A percentile compares a stretch with the other conserved stretches of the same genome.
Conservation (phyloP, 1,140 invertebrate species). For the Calephelis nemesis region DNA sequence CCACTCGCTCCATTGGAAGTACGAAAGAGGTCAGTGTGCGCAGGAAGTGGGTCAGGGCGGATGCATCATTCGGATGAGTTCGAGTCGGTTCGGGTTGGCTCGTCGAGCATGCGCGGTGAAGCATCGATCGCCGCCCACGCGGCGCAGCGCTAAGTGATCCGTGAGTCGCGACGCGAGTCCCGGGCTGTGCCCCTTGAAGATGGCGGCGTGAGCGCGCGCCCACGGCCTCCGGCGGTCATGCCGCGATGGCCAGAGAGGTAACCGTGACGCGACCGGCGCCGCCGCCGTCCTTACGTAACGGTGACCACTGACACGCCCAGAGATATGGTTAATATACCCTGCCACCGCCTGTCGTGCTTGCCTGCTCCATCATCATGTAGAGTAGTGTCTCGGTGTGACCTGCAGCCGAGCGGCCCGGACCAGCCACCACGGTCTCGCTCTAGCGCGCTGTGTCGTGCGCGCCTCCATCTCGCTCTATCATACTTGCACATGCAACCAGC, state of each 20-base stretch:
- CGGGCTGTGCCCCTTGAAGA: conserved; percentile 66
- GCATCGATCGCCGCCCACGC: conserved; percentile 70
- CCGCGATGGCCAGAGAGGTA: conserved; percentile 80
- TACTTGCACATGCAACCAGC: conserved; percentile 59
- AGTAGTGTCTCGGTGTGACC: conserved; percentile 23
- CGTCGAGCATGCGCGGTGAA: conserved; percentile 57
- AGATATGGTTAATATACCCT: conserved; percentile 51
- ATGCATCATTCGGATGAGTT: conserved; percentile 43
- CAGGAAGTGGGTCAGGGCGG: conserved; percentile 67
- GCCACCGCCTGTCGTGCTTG: conserved; percentile 27
- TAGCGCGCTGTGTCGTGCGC: conserved; percentile 35
- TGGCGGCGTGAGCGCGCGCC: conserved; percentile 75
- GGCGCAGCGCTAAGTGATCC: conserved; percentile 58
- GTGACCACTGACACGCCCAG: conserved; percentile 48
- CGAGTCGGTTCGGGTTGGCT: conserved; percentile 40
- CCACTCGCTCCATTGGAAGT: conserved; percentile 48
- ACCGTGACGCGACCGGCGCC: conserved; percentile 53
- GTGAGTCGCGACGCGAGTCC: conserved; percentile 64
- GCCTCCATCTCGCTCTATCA: conserved; percentile 54
- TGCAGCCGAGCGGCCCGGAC: conserved; percentile 23
- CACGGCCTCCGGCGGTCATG: conserved; percentile 77
- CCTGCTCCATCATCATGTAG: conserved; percentile 28
- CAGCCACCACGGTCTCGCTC: conserved; percentile 55
- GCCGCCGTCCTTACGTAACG: conserved; percentile 54
- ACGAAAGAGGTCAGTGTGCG: conserved; percentile 67